These are phyloP conservation scores for Chlorops oryzae DNA, from an alignment of 1,140 invertebrate species.

Conservation along the genomic window DNA sequence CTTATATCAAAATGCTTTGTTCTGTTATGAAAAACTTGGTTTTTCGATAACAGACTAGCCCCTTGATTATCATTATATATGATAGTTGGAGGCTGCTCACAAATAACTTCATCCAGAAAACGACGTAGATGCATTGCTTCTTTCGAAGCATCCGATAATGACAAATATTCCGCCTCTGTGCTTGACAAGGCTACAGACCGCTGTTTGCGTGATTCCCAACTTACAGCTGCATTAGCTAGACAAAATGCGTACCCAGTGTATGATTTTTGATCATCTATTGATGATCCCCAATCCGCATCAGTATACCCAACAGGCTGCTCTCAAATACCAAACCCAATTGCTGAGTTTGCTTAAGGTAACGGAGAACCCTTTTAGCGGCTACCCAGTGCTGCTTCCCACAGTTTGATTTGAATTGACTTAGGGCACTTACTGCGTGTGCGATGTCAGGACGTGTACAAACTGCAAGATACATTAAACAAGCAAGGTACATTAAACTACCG, in stretches of 20 bases:
- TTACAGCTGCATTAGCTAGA: constrained; percentile 31
- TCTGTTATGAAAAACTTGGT: constrained; percentile 40
- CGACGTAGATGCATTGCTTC: constrained; percentile 19
- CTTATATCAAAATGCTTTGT: constrained; percentile 36
- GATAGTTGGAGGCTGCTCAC: constrained; percentile 3
- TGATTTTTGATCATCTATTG: constrained; percentile 4
- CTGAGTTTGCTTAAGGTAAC: constrained; percentile 27
- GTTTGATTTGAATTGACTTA: no score
- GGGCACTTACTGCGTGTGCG: not conserved
- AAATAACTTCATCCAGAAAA: constrained; percentile 10
- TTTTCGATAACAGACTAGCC: constrained; percentile 42
- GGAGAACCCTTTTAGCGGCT: constrained; percentile 23
- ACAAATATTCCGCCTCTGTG: constrained; percentile 46
- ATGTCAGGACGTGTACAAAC: constrained; percentile 10
- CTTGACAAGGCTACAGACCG: constrained; percentile 27
- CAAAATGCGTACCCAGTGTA: constrained; percentile 11
- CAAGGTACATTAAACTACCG: constrained; percentile 5
- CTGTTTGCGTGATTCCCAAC: constrained; percentile 48
- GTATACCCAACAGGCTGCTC: no score
- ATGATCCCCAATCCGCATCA: not conserved
- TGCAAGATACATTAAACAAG: constrained; percentile 10
- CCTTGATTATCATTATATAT: constrained; percentile 40
- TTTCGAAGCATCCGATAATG: constrained; percentile 25
- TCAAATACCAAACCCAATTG: not conserved
- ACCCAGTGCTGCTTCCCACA: not conserved